Evolutionary conservation across 2,797 vertebrate species (phyloP), one percentile per base, ranked within the genome.

Genomic region (Chaunax sp.): DNA sequence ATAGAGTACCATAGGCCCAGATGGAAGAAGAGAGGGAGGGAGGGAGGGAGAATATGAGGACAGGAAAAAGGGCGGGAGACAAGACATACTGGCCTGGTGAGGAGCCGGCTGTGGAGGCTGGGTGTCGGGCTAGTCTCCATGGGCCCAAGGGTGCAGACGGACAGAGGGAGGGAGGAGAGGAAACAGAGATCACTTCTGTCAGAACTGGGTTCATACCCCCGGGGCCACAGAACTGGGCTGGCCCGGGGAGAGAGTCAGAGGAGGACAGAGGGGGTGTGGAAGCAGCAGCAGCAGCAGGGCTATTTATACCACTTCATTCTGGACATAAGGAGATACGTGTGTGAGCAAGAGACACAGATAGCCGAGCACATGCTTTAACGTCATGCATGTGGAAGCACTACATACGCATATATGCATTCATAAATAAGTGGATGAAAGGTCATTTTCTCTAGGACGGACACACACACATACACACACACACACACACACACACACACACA

Each of bases 171-270:
- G 72, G 66, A 74, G 67, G 79, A 5, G 68, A 62, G 80, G 82
- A 78, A 77, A 70, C 75, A 71, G 83, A 86, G 87, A 90, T 90
- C 74, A 78, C 73, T 81, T 87, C 84, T 92, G 91, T 92, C 91
- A 92, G 89, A 93, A 90, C 87, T 91, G 87, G 91, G 90, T 90
- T 90, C 87, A 85, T 75, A 89, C 91, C 86, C 76, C 81, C 70
- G 86, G 86, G 88, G 87, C 86, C 77, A 52, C n/a, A 79, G 86
- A 92, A 89, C 68, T 88, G 88, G 80, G 87, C 86, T 86, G 85
- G 82, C 83, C 89, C 77, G 2, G 58, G 69, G 87, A 82, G 85
- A 82, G 82, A 74, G 76, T 28, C 52, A 64, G 56, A 59, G 58
- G 23, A 47, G 50, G 44, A 38, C 33, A 37, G 68, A 12, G 41